These are phyloP conservation scores for Clistopyga incitator DNA, from an alignment of 2,888 invertebrate genomes.

Conservation along the genomic window DNA sequence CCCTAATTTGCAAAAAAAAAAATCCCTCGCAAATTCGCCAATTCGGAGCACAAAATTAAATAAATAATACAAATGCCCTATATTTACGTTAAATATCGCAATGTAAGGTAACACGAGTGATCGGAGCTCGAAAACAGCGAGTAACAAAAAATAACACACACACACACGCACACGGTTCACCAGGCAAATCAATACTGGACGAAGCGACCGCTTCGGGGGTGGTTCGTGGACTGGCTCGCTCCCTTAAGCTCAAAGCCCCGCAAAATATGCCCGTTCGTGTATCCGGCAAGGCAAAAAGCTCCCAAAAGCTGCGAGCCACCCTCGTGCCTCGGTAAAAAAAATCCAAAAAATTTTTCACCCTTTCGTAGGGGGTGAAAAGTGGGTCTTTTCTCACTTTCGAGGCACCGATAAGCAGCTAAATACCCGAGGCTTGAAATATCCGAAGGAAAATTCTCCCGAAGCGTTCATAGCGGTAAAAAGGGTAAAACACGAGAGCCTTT, in stretches of 20 bases:
- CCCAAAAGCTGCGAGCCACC: too few relatives aligned
- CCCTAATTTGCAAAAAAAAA: too few relatives aligned
- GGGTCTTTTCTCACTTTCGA: too few relatives aligned
- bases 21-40: too few relatives aligned
- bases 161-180: conserved; percentile 48
- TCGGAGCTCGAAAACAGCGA: background rate
- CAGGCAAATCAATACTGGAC: conserved; percentile 69
- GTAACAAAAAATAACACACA: conserved; percentile 43
- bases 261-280: background rate
- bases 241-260: background rate
- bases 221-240: conserved; percentile 21
- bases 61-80: too few relatives aligned
- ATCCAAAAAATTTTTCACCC: too few relatives aligned
- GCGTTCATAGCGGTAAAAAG: conserved; percentile 40
- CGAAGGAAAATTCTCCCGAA: conserved; percentile 16
- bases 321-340: background rate
- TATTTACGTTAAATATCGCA: background rate
- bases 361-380: too few relatives aligned
- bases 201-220: conserved; percentile 59
- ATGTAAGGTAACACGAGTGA: background rate
- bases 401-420: conserved; percentile 41
- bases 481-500: conserved; percentile 17
- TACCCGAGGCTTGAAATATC: conserved; percentile 47
- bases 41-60: too few relatives aligned
- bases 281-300: too few relatives aligned